Base-by-base conservation (phyloP, 92 coral and sea anemone species). In the Hydrozoanthus gracilis region DNA sequence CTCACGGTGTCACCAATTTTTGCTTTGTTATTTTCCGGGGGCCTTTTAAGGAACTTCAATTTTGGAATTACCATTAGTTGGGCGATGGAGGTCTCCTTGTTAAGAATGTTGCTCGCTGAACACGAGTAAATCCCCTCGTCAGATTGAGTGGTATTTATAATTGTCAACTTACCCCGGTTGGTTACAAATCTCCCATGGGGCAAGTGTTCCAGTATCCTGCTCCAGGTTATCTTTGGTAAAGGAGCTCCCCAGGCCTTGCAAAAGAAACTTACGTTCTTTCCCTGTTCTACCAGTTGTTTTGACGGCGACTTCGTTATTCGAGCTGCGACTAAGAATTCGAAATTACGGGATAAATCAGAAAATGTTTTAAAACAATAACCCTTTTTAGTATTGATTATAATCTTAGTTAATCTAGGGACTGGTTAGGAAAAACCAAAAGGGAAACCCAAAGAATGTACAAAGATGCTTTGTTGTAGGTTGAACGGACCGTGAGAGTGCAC, bases 201-300 rank as follows among this genome's bases (percentile, higher is more conserved):
- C 6, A 79, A 35, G 7, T 84, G 69, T 77, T 82, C 61, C 20
- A 77, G 86, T 55, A 73, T 49, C 51, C 76, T 87, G n/a, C 7
- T n/a, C 95, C 95, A 93, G 17, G 82, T 82, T 65, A 90, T 86
- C 39, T 27, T 27, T 8, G 93, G 92, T n/a, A 44, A 78, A 20
- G 95, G 93, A 71, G 50, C 84, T 66, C 95, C 95, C 75, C 87
- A 55, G 27, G 93, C 95, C 83, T 77, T 16, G 86, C 95, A 92
- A 12, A n/a, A 69, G 51, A 92, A 58, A 69, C 10, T 51, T 3
- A 79, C 92, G 20, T 45, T 77, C 13, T 71, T 78, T 0, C 91
- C 88, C 50, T 86, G 92, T 51, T 83, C 87, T 72, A 93, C 91
- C 4, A 51, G 72, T 17, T 67, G 72, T 73, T 76, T 64, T 8